phyloP scores from a whole-genome alignment of 2,113 vertebrate species.

The Proteles cristata region DNA sequence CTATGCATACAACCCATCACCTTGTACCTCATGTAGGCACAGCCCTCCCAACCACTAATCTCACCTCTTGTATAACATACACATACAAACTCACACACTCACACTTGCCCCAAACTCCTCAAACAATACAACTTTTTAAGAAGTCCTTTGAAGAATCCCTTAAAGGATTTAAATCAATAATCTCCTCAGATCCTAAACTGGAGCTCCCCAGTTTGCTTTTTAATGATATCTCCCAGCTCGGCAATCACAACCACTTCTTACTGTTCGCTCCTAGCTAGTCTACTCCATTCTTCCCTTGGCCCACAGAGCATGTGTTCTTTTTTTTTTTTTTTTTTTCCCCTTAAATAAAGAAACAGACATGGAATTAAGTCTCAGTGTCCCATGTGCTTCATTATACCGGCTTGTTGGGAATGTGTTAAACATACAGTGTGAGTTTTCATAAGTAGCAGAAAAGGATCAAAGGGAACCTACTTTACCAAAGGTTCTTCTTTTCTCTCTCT shows the following conservation, averaged over 20 bases:
- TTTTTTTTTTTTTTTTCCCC: neutral
- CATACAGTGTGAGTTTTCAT: conserved; percentile 72
- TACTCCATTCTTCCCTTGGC: conserved; percentile 15
- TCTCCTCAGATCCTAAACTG: conserved; percentile 64
- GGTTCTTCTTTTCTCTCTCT: conserved; percentile 63
- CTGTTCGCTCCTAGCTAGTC: conserved; percentile 51
- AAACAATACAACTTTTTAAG: conserved; percentile 80
- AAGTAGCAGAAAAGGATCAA: conserved; percentile 74
- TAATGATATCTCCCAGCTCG: conserved; percentile 72
- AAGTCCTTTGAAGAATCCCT: conserved; percentile 74
- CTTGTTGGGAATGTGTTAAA: conserved; percentile 77
- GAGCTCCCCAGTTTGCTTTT: conserved; percentile 69
- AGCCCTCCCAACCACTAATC: conserved; percentile 63
- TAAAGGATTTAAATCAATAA: conserved; percentile 73
- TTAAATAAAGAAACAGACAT: conserved; percentile 77
- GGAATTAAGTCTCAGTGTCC: conserved; percentile 64
- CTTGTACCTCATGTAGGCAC: neutral
- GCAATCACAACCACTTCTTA: conserved; percentile 63
- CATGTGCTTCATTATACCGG: conserved; percentile 75
- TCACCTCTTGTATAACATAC: neutral
- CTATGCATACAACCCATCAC: neutral
- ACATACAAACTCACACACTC: neutral
- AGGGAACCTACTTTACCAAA: conserved; percentile 63
- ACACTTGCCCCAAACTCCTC: conserved; percentile 62
- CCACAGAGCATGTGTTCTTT: neutral